Evolutionary conservation across 1,140 invertebrate genomes (phyloP), one percentile per base, ranked within the genome.

Genomic region (Magallana gigas): DNA sequence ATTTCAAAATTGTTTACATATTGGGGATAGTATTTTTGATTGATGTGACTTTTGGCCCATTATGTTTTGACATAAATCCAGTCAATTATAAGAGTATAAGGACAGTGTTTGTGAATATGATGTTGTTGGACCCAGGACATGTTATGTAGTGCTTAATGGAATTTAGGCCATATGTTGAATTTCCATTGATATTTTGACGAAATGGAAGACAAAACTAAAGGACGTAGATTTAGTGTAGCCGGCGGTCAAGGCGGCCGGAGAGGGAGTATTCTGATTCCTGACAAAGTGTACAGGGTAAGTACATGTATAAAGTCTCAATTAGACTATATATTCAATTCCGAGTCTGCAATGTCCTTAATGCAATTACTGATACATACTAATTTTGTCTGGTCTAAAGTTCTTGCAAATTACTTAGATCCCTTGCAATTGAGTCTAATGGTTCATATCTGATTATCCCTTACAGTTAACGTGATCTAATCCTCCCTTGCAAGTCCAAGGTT

Each of bases 201-300:
- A 36, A 76, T 76, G 68, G 68, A 76, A 12, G 68, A 76, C 23
- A 76, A 76, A 29, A 29, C 68, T 29, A 76, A 76, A 76, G 68
- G 68, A 6, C 68, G 68, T 12, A 18, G 68, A 36, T 76, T 76
- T 76, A 76, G 68, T 12, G 68, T 76, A 29, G 68, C 68, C 4
- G 68, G 68, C 18, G 18, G 60, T 76, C 68, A 76, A 29, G 68
- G 68, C 12, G 68, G 68, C 3, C 23, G 68, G 23, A 8, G 68
- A 29, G 68, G 68, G 23, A 76, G 68, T 12, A 76, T 76, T 29
- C 68, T 76, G 8, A 76, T 76, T 11, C 68, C 68, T 23, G 68
- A 76, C 68, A 76, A 71, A 71, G 68, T 71, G 7, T 71, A 71
- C 23, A 71, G 68, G 18, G 68, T 71, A 71, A 71, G 68, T 68